Base-by-base conservation (phyloP, 2,113 vertebrate genomes). In the Opisthocomus hoazin region DNA sequence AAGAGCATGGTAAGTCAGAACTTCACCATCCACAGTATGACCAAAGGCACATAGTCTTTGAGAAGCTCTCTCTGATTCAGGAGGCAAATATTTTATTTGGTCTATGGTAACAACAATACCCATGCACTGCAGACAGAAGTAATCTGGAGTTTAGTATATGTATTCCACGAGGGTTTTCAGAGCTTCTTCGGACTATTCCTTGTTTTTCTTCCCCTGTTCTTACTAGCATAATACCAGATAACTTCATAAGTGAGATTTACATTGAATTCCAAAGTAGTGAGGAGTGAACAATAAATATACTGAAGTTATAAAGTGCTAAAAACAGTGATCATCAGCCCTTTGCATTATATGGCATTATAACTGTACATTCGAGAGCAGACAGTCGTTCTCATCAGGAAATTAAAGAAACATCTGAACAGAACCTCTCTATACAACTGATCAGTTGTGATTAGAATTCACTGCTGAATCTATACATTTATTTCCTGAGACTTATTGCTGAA, bases 201-300 rank as follows among this genome's bases (percentile, higher is more conserved):
- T 63, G 34, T 50, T 82, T 68, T 78, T 74, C 6, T 9, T 45
- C 46, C 37, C 27, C 10, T 54, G 24, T 76, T 30, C 32, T 80
- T 43, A 70, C 41, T 84, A 80, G 39, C 63, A 57, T 65, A 61
- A 80, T 51, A 66, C 30, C 64, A 90, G 45, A 83, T 87, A 90
- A 92, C 58, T 84, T 61, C 91, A 94, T 92, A 95, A 96, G 93
- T 84, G 48, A 89, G 43, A 89, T 92, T 95, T 97, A 73, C 54
- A 93, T 36, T 91, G 57, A 91, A 95, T 97, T 94, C 45, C 69
- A 95, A 93, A 80, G 39, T 43, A 94, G 11, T 10, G 51, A 83
- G 39, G 75, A 91, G 22, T 45, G 41, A 81, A 80, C 86, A 91
- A 90, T 13, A 64, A 93, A 85, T 21, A 41, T 22, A 87, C 34